Base-by-base conservation (phyloP, 2,113 vertebrate genomes). In the Engystomops pustulosus region DNA sequence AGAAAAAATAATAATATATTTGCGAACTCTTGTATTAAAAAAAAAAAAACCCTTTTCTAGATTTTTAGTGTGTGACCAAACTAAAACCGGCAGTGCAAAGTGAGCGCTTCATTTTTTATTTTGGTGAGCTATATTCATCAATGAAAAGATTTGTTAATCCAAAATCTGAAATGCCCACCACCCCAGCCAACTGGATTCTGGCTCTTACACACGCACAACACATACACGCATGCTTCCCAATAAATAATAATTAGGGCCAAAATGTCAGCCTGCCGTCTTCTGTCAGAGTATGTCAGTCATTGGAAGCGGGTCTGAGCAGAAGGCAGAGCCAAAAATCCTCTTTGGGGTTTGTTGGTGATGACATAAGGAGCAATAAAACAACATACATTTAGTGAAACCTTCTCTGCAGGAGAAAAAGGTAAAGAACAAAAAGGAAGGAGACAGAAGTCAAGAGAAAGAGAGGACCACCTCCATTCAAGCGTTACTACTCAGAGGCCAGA, bases 151-250 rank as follows among this genome's bases (percentile, higher is more conserved):
- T 85, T 85, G 83, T 85, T 85, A 85, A 85, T 85, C 83, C 83
- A 85, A 85, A 85, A 85, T 79, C 58, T 38, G 23, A 36, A 45
- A 34, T 85, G 65, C 34, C 47, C 41, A 44, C 74, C 47, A 69
- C 74, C 75, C 45, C 14, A 17, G 18, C 41, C 44, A 70, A 84
- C 34, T 69, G 82, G 72, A 58, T 44, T 78, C 74, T 78, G 74
- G 62, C 60, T 85, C 75, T 69, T 79, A 68, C 83, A 85, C 65
- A 69, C 82, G 34, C 83, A 85, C 47, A 85, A 70, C 62, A 85
- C 65, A 85, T 85, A 85, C 83, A 85, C 83, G 36, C 83, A 85
- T 70, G 83, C 83, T 85, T 85, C 74, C 83, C 83, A 85, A 85
- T 85, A 85, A 85, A 85, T 85, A 85, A 85, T 44, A 68, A 34